These are phyloP conservation scores for Oligia strigilis DNA, from an alignment of 2,888 invertebrate species.

Conservation along the genomic window DNA sequence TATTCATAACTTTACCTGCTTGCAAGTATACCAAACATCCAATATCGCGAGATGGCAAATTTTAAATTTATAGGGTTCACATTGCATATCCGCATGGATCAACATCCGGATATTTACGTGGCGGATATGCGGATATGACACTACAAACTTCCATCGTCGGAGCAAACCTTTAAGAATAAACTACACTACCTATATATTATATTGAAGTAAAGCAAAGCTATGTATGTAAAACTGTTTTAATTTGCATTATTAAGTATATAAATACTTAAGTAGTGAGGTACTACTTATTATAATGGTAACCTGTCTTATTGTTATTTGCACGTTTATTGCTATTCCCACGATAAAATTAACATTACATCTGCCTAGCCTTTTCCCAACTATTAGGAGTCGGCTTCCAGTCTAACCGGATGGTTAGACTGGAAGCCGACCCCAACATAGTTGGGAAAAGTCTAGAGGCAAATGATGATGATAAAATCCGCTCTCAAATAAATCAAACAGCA, in stretches of 20 bases:
- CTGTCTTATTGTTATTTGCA: neutral
- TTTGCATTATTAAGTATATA: conserved; percentile 1
- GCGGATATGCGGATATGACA: neutral
- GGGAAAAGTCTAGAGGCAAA: no score
- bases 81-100: neutral
- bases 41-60: neutral
- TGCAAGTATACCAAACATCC: neutral
- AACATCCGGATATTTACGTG: neutral
- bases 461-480: no score
- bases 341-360: conserved; percentile 6
- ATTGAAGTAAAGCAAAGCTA: neutral
- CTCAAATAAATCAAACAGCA: no score
- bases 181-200: neutral
- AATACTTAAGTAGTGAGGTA: neutral
- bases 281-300: neutral
- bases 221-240: neutral
- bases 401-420: no score
- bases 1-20: neutral
- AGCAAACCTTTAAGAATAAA: neutral
- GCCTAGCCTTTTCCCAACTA: no score
- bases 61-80: conserved; percentile 2
- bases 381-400: no score
- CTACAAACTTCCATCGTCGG: neutral
- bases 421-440: no score
- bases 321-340: conserved; percentile 31